Conservation (phyloP, 2,888 invertebrate genomes). For the Ophion costatus region DNA sequence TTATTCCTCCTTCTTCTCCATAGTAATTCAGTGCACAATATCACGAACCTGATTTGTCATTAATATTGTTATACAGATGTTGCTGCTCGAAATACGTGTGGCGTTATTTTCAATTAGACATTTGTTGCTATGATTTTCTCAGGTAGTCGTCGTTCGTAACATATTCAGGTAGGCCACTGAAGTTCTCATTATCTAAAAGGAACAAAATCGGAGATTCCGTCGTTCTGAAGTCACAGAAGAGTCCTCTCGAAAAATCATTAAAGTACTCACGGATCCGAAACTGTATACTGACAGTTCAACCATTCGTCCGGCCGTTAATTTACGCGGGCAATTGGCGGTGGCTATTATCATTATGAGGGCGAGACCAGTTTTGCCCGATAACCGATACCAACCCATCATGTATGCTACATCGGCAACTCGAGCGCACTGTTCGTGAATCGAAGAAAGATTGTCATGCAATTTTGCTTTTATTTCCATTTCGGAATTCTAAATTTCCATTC, state of each 20-base stretch:
- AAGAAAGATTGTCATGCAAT: not conserved
- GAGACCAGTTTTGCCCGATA: slow-evolving; percentile 52
- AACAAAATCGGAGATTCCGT: not conserved
- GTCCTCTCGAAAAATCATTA: not conserved
- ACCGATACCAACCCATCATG: slow-evolving; percentile 64
- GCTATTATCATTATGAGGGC: slow-evolving; percentile 61
- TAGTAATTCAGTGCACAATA: not conserved
- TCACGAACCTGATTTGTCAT: not conserved
- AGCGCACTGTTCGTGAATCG: slow-evolving; percentile 43
- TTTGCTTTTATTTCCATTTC: too few relatives aligned
- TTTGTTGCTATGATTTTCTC: not conserved
- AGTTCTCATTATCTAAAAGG: slow-evolving; percentile 71
- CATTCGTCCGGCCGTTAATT: slow-evolving; percentile 64
- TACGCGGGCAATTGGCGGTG: slow-evolving; percentile 55
- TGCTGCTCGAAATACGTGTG: not conserved
- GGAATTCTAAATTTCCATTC: too few relatives aligned
- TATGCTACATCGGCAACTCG: slow-evolving; percentile 52
- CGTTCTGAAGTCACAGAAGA: not conserved
- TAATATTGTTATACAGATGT: not conserved
- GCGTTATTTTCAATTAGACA: not conserved
- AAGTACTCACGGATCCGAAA: slow-evolving; percentile 57
- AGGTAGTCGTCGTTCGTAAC: slow-evolving; percentile 61
- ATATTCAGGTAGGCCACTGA: slow-evolving; percentile 73
- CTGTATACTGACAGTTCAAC: slow-evolving; percentile 60
- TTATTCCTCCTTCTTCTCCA: not conserved